These are phyloP conservation scores for Drosophila parabipectinata DNA, from an alignment of 1,140 invertebrate genomes.

Conservation along the genomic window DNA sequence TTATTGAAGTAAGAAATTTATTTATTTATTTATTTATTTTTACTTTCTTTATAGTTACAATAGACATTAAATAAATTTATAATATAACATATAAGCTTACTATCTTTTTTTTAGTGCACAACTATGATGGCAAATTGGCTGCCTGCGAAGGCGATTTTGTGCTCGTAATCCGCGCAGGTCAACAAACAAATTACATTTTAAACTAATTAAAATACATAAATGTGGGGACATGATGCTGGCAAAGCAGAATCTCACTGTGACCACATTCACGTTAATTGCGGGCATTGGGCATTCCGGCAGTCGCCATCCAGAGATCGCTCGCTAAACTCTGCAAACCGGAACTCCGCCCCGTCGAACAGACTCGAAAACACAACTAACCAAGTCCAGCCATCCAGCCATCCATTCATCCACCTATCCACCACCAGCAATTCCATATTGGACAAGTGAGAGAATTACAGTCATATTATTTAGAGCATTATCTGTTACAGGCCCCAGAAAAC, in stretches of 20 bases:
- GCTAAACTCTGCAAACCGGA: conserved; percentile 53
- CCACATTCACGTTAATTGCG: conserved; percentile 60
- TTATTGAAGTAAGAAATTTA: too few species aligned
- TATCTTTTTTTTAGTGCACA: conserved; percentile 10
- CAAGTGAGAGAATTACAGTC: conserved; percentile 54
- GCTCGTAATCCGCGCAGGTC: conserved; percentile 27
- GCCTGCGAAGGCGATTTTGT: conserved; percentile 27
- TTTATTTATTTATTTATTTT: too few species aligned
- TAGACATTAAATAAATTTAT: not conserved
- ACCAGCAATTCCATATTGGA: conserved; percentile 36
- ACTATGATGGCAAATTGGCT: conserved; percentile 7
- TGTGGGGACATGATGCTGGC: conserved; percentile 41
- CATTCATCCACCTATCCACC: conserved; percentile 40
- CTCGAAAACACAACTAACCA: conserved; percentile 27
- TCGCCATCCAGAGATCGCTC: conserved; percentile 30
- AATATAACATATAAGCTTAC: not conserved
- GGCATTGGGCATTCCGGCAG: conserved; percentile 32
- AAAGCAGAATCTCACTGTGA: conserved; percentile 4
- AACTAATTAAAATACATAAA: conserved; percentile 74
- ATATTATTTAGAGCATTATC: conserved; percentile 71
- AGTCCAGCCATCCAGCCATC: conserved; percentile 8
- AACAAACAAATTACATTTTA: conserved; percentile 49
- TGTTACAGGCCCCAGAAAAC: conserved; percentile 37
- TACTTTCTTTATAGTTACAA: too few species aligned
- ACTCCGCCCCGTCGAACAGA: conserved; percentile 66